Conservation (phyloP, 2,888 invertebrate species). For the Hetaerina titia region DNA sequence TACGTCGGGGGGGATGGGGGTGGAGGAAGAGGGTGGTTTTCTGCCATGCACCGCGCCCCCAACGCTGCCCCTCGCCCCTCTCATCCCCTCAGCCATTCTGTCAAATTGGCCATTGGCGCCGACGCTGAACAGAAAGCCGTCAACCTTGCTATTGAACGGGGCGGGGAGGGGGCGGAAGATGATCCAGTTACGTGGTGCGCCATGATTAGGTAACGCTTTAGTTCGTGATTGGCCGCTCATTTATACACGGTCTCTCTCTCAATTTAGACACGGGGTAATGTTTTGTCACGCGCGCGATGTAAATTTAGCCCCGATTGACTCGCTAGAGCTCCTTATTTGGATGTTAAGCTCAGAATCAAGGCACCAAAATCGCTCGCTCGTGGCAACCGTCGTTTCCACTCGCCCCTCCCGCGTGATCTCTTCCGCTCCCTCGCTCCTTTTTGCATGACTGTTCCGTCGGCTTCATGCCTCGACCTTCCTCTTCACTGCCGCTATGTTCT, state of each 20-base stretch:
- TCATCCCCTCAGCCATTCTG: neutral
- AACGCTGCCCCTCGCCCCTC: neutral
- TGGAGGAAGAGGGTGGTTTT: too few species aligned
- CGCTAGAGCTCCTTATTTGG: neutral
- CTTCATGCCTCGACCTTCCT: too few species aligned
- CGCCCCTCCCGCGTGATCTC: too few species aligned
- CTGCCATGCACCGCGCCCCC: neutral
- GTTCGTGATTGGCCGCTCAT: neutral
- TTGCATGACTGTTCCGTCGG: too few species aligned
- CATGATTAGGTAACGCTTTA: neutral
- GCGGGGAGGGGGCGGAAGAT: neutral
- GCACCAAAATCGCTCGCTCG: too few species aligned
- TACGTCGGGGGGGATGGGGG: neutral
- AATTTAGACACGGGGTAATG: neutral
- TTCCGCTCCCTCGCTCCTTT: too few species aligned
- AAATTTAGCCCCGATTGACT: neutral
- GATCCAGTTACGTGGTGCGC: neutral
- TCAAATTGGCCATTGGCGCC: neutral
- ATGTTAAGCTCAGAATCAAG: neutral
- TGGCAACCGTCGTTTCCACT: too few species aligned
- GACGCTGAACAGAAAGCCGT: neutral
- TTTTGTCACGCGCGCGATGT: neutral
- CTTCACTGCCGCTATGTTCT: too few species aligned
- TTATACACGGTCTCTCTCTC: neutral
- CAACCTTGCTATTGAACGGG: neutral